Conservation (phyloP, 2,797 vertebrate genomes). For the Morus bassanus region DNA sequence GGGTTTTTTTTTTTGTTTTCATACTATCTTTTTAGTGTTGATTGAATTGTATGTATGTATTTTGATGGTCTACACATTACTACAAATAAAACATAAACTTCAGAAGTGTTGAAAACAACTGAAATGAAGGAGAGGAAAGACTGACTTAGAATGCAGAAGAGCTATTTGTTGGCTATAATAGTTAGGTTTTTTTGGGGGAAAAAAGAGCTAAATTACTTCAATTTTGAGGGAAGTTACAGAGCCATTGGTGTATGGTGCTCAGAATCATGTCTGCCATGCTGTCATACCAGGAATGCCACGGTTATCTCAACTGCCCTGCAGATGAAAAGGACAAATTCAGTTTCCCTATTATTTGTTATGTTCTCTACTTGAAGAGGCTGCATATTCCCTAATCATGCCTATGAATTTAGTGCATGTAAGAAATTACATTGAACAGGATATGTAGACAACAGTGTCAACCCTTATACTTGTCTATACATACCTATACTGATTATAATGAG, state of each 20-base stretch:
- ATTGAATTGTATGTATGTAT: neutral
- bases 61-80: neutral
- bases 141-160: neutral
- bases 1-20: neutral
- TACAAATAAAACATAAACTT: neutral
- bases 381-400: neutral
- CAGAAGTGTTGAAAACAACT: neutral
- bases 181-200: neutral
- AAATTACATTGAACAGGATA: neutral
- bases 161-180: neutral
- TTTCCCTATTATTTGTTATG: neutral
- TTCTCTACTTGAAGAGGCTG: neutral
- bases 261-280: neutral
- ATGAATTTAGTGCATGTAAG: neutral
- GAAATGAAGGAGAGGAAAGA: neutral
- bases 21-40: neutral
- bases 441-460: neutral
- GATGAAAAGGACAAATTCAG: neutral
- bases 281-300: neutral
- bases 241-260: fast-evolving
- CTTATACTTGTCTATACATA: neutral
- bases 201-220: neutral
- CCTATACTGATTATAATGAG: neutral
- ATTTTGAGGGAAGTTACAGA: neutral
- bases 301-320: neutral